These are phyloP conservation scores for Pycnomerus fuliginosus DNA, from an alignment of 2,888 invertebrate species.

Conservation along the genomic window DNA sequence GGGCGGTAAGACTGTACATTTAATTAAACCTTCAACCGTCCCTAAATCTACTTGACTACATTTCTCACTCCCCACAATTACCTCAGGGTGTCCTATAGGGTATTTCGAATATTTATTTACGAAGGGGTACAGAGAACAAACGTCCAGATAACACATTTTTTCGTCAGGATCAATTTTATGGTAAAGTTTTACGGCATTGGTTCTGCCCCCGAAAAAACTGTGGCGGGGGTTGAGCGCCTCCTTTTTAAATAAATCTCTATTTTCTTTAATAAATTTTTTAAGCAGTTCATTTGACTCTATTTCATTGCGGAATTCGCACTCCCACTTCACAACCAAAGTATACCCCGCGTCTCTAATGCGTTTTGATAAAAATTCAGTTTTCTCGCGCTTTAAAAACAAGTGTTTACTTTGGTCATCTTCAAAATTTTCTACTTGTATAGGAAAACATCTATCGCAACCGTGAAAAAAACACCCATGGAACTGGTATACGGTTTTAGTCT, in stretches of 20 bases:
- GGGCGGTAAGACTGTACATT: conserved; percentile 21
- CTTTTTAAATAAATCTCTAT: not conserved
- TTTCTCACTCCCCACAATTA: conserved; percentile 5
- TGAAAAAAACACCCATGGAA: conserved; percentile 9
- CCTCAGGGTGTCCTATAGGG: conserved; percentile 36
- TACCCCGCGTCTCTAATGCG: conserved; percentile 8
- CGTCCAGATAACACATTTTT: conserved; percentile 33
- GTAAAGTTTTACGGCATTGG: conserved; percentile 5
- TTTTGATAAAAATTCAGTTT: too few species aligned
- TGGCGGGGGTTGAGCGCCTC: conserved; percentile 10
- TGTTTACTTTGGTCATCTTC: not conserved
- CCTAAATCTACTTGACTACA: conserved; percentile 22
- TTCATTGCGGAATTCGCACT: conserved; percentile 13
- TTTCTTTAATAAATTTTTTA: conserved; percentile 2
- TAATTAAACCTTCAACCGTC: conserved; percentile 21
- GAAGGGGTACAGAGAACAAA: too few species aligned
- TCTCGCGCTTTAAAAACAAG: conserved; percentile 5
- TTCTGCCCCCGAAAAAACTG: conserved; percentile 17
- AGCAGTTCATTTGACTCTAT: not conserved
- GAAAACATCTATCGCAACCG: conserved; percentile 11
- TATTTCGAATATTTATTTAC: conserved; percentile 37
- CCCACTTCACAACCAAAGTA: conserved; percentile 15
- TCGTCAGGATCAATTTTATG: conserved; percentile 16
- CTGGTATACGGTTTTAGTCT: conserved; percentile 3
- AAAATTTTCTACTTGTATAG: not conserved